Percentiles rank a stretch among this genome's conserved stretches.
Conservation (phyloP, 2,888 invertebrate species). For the Nomada lathburiana region DNA sequence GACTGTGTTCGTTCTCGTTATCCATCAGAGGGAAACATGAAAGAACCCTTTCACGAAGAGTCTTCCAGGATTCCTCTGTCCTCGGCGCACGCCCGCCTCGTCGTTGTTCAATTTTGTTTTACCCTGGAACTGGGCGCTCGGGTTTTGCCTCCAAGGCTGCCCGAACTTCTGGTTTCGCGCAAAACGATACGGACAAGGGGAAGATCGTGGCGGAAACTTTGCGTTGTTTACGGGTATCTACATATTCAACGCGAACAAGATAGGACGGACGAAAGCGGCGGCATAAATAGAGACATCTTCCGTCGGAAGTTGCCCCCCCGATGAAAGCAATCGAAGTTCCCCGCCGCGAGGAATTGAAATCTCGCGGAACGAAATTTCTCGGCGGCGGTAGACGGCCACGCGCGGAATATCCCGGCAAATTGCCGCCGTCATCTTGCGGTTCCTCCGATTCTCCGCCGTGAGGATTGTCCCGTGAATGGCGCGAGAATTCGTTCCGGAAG, state of each 20-base stretch:
- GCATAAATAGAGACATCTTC: conserved; percentile 33
- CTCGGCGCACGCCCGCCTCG: neutral
- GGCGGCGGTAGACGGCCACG: neutral
- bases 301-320: conserved; percentile 14
- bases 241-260: conserved; percentile 27
- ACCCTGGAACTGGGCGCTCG: neutral
- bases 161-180: neutral
- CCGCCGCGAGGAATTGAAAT: conserved; percentile 27
- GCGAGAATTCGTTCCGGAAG: neutral
- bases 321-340: conserved; percentile 32
- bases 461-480: neutral
- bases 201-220: neutral
- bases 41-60: neutral
- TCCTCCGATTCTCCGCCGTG: neutral
- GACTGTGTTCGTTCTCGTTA: conserved; percentile 4
- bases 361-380: conserved; percentile 20
- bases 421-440: neutral
- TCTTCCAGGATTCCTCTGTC: neutral
- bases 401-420: conserved; percentile 10
- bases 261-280: conserved; percentile 4
- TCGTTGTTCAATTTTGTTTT: neutral
- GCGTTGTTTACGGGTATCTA: conserved; percentile 37
- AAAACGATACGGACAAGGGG: conserved; percentile 11
- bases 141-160: neutral
- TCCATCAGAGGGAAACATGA: neutral